Evolutionary conservation across 2,113 vertebrate genomes (phyloP), one percentile per base, ranked within the genome.

Genomic region (Porphyrio hochstetteri): DNA sequence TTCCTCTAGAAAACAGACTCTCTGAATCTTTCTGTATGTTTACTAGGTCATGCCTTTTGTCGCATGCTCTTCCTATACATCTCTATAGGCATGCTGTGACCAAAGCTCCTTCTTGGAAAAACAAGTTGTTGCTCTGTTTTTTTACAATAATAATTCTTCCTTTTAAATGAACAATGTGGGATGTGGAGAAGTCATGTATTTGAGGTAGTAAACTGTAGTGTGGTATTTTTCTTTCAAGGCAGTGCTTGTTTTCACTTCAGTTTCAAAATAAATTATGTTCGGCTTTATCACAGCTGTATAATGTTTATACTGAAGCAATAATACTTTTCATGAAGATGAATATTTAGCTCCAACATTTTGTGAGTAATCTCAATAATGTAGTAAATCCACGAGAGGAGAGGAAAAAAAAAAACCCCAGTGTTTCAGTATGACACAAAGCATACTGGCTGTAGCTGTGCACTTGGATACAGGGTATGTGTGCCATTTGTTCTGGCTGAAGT

Each of bases 201-300:
- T 88, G 82, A 92, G 46, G 16, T 94, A 90, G 80, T 81, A 92
- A 93, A 81, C n/a, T 72, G 27, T 56, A 71, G 48, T 25, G 44
- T 15, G 40, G 10, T 84, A 13, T 64, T 94, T 92, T 92, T 70
- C 53, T 88, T 95, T 86, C 31, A 13, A 70, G 52, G 59, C 25
- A 31, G 33, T 64, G 35, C 69, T 85, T 95, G 75, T 93, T 95
- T 95, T 89, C 68, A 65, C 50, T 87, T 96, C 52, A 57, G 48
- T 69, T 96, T 89, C 57, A 71, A 89, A 90, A 92, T 76, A 90
- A 93, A 82, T 91, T 86, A 44, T 76, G 33, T 85, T 95, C 57
- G 61, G 53, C 78, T 91, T 92, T 96, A 76, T 93, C 50, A 67
- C 44, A 88, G 40, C 69, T 79, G 68, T 85, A 69, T 74, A 60